Percentiles rank a stretch among this genome's conserved stretches.
These are phyloP conservation scores for Heliangelus exortis DNA, from an alignment of 2,797 vertebrate species.

Conservation along the genomic window DNA sequence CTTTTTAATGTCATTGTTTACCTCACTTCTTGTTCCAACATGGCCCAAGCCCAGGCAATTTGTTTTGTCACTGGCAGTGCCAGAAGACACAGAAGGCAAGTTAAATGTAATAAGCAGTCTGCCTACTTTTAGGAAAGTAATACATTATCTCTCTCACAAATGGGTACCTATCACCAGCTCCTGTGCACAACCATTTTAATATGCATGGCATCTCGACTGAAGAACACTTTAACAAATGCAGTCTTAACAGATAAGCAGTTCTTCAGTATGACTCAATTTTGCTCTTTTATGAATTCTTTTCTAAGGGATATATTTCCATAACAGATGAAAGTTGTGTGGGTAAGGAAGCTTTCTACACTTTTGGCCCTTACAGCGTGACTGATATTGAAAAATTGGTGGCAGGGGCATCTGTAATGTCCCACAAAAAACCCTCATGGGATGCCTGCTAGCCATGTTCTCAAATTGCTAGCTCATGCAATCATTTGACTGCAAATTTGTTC, in stretches of 20 bases:
- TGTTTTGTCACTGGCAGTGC: slow-evolving; percentile 31
- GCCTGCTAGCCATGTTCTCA: background rate
- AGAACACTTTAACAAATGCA: background rate
- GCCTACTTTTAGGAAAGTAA: slow-evolving; percentile 12
- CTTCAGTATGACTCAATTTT: background rate
- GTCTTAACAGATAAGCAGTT: background rate
- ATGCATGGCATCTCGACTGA: background rate
- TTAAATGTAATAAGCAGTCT: slow-evolving; percentile 37
- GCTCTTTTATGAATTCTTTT: background rate
- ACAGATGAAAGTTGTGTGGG: background rate
- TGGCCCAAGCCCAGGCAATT: slow-evolving; percentile 17
- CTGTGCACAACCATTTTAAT: background rate
- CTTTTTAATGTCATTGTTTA: slow-evolving; percentile 48
- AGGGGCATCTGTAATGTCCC: background rate
- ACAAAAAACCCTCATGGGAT: background rate
- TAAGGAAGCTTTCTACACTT: background rate
- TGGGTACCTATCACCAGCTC: background rate
- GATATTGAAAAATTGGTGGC: background rate
- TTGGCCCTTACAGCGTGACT: background rate
- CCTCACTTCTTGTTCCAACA: slow-evolving; percentile 23
- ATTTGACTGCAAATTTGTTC: background rate
- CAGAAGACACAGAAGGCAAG: slow-evolving; percentile 7
- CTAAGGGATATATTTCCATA: background rate
- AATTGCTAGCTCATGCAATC: background rate
- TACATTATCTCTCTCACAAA: slow-evolving; percentile 23